A percentile compares a stretch with the other conserved stretches of the same genome.
These are phyloP conservation scores for Copsychus sechellarum DNA, from an alignment of 2,113 vertebrate genomes.

Conservation along the genomic window DNA sequence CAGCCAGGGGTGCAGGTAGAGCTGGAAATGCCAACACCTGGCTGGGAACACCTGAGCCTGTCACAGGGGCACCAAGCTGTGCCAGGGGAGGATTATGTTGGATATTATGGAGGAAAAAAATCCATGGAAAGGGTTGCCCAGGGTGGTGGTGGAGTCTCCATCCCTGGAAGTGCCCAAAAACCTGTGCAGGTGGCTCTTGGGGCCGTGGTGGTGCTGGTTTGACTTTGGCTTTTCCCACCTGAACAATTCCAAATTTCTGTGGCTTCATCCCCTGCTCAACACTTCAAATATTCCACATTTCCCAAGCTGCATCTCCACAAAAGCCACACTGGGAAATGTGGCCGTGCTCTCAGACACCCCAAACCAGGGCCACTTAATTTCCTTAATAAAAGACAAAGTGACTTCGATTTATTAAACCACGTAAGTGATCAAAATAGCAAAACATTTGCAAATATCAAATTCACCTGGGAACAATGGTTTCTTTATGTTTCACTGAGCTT, in stretches of 20 bases:
- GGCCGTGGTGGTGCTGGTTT: fast-evolving
- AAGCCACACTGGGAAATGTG: background rate
- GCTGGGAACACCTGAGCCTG: background rate
- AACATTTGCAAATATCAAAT: constrained; percentile 71
- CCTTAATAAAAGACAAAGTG: background rate
- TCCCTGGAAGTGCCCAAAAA: background rate
- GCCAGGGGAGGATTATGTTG: background rate
- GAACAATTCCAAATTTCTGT: background rate
- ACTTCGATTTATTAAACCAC: background rate
- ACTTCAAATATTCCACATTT: fast-evolving
- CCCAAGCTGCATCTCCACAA: background rate
- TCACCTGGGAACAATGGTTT: constrained; percentile 52
- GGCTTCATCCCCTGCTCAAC: background rate
- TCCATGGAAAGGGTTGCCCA: background rate
- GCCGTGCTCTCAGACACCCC: background rate
- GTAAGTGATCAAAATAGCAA: constrained; percentile 62
- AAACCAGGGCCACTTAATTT: background rate
- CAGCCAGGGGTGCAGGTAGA: background rate
- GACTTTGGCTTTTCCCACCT: background rate
- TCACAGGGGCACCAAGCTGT: fast-evolving
- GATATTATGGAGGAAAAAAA: background rate
- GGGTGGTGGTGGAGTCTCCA: background rate
- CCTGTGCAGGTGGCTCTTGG: background rate
- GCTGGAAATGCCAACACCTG: background rate
- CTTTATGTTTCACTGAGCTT: constrained; percentile 59